These are phyloP conservation scores for Eurytoma californica DNA, from an alignment of 2,888 invertebrate species.

Conservation along the genomic window DNA sequence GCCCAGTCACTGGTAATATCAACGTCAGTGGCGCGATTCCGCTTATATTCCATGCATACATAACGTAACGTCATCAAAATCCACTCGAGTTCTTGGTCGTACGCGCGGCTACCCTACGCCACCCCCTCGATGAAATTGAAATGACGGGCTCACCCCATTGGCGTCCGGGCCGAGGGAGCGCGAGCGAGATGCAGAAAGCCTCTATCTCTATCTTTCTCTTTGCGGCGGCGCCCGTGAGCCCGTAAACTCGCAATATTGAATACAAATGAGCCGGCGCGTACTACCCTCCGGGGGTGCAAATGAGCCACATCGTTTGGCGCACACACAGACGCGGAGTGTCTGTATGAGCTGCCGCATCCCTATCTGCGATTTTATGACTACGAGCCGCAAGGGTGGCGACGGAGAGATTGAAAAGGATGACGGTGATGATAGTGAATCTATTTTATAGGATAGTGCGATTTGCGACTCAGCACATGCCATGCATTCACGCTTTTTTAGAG, in stretches of 20 bases:
- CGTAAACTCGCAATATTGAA: constrained; percentile 75
- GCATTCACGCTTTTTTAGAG: background rate
- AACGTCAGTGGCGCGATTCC: constrained; percentile 18
- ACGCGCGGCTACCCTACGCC: constrained; percentile 44
- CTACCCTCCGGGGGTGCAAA: constrained; percentile 65
- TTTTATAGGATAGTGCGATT: constrained; percentile 10
- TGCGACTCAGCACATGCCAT: background rate
- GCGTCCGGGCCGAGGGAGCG: constrained; percentile 39
- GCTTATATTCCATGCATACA: constrained; percentile 70
- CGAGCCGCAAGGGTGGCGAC: constrained; percentile 1
- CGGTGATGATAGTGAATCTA: background rate
- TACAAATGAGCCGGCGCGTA: constrained; percentile 69
- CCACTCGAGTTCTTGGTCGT: constrained; percentile 68
- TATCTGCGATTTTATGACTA: constrained; percentile 10
- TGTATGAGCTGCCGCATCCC: background rate
- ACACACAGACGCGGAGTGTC: background rate
- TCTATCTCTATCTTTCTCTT: constrained; percentile 31
- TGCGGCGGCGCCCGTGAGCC: constrained; percentile 68
- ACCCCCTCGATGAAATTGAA: constrained; percentile 70
- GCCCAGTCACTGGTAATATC: no score
- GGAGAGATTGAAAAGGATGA: constrained; percentile 4
- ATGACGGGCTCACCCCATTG: constrained; percentile 60
- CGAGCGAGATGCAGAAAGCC: background rate
- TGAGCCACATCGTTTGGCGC: constrained; percentile 61
- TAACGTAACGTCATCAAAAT: constrained; percentile 71